Base-by-base conservation (phyloP, 2,797 vertebrate genomes). In the Tenualosa thibaudeaui region DNA sequence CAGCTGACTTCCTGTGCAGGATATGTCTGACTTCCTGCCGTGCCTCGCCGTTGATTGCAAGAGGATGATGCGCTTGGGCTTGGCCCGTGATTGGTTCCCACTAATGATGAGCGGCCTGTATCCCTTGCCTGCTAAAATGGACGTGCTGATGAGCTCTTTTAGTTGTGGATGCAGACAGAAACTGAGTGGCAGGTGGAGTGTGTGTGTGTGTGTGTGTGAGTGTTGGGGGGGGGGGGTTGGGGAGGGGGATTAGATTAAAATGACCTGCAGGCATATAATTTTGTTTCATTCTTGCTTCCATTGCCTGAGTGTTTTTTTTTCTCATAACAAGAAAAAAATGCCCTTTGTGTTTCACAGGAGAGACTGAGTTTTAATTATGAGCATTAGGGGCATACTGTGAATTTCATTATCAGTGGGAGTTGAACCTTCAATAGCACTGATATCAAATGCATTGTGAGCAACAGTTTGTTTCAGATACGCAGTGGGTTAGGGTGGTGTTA, bases 21-120 rank as follows among this genome's bases (percentile, higher is more conserved):
- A 94, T 94, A 84, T 31, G 3, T 86, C 90, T 92, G 91, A 90
- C 37, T 50, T 26, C 86, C 90, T 82, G 2, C 84, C 84, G 81
- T 84, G 89, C 88, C 3, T 81, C 81, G 91, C 89, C 90, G 87
- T 81, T 82, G 84, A 85, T 85, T 82, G 84, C 13, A 17, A 13
- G 75, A 43, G 40, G 22, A 6, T 24, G 60, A 9, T 60, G 50
- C 10, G 50, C 1, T 5, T 1, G 58, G 58, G 58, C 1, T n/a
- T 24, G 58, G n/a, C 58, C 58, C 54, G 17, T 22, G 54, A 56
- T 56, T 71, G 68, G 9, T 71, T 71, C 68, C 15, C 6, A 8
- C 71, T 8, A 46, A 15, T 78, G 17, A 78, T 17, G 17, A 46
- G 15, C 43, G 40, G 71, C 37, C 19, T 46, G 40, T 43, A 22